Evolutionary conservation across 2,888 invertebrate species (phyloP), one percentile per base, ranked within the genome.

Genomic region (Adelphocoris suturalis): DNA sequence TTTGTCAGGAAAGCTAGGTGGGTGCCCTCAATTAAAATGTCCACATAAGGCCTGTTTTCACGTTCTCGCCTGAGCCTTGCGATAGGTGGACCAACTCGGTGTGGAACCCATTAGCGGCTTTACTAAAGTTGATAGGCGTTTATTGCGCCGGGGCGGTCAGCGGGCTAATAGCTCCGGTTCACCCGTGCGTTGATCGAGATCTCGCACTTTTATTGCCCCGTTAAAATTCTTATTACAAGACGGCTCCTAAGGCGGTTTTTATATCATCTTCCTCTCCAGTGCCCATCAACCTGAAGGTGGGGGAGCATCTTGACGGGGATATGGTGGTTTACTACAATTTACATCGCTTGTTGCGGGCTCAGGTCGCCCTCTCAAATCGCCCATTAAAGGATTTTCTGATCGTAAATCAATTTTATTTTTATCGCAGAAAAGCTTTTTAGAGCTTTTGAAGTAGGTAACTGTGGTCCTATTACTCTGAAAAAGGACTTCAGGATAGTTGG

Each of bases 221-320:
- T 68, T 68, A 68, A 68, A 68, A 68, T 68, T 23, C 68, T 68
- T 68, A 68, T 68, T 68, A 68, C 68, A 68, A 68, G 68, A 68
- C 52, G 16, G 61, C n/a, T 14, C 61, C 61, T 16, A 19, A 61
- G 19, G 61, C 12, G 23, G 68, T 68, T 68, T 68, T 68, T 68
- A 68, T 68, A 68, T 68, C 23, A 68, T 68, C 68, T 68, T 68
- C 23, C n/a, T 37, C 57, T 57, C 57, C 57, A 7, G 16, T 7
- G 16, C 57, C n/a, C 23, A 68, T 68, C 68, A 68, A 23, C 68
- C 3, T 3, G 19, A 61, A 27, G 52, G 52, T 68, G 68, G 68
- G 13, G 23, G 68, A 68, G 19, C 68, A 19, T 23, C 68, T 68
- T 68, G 68, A 68, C 23, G 7, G 68, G 68, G 27, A 0, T 68